Conservation (phyloP, 2,113 vertebrate species). For the Psammodynastes pulverulentus region DNA sequence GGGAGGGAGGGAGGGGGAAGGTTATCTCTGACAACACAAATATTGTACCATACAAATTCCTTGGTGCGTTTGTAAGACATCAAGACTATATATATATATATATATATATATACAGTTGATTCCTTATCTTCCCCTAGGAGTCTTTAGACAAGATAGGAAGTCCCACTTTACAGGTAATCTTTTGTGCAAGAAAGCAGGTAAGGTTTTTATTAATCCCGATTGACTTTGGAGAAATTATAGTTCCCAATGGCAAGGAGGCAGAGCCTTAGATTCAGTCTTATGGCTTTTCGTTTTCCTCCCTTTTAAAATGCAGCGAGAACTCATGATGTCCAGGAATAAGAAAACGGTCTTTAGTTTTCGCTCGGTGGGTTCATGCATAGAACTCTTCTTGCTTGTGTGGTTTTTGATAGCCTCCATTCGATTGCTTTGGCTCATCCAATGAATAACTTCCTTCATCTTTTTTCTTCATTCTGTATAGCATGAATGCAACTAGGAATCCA, state of each 20-base stretch:
- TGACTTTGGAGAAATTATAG: constrained; percentile 50
- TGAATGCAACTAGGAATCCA: constrained; percentile 71
- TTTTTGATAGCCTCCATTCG: constrained; percentile 74
- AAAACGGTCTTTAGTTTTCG: constrained; percentile 40
- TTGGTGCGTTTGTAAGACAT: constrained; percentile 47
- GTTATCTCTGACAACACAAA: constrained; percentile 36
- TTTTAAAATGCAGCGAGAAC: constrained; percentile 61
- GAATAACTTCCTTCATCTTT: constrained; percentile 78
- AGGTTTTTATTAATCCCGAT: constrained; percentile 50
- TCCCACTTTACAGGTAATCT: background rate
- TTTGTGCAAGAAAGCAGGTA: constrained; percentile 54
- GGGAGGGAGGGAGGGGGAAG: constrained; percentile 12
- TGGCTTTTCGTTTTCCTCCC: constrained; percentile 65
- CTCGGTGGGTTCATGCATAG: constrained; percentile 69
- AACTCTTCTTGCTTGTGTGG: constrained; percentile 75
- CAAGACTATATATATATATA: constrained; percentile 40
- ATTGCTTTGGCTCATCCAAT: constrained; percentile 72
- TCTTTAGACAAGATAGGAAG: constrained; percentile 62
- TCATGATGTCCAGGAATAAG: constrained; percentile 61
- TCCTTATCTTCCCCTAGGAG: constrained; percentile 62
- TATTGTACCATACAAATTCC: constrained; percentile 39
- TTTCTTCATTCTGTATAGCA: constrained; percentile 84
- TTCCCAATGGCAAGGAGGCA: constrained; percentile 55
- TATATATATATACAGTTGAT: constrained; percentile 49
- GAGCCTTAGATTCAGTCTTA: constrained; percentile 55